Evolutionary conservation across 1,140 invertebrate genomes (phyloP), one percentile per base, ranked within the genome.

Genomic region (Coenobita brevimanus): DNA sequence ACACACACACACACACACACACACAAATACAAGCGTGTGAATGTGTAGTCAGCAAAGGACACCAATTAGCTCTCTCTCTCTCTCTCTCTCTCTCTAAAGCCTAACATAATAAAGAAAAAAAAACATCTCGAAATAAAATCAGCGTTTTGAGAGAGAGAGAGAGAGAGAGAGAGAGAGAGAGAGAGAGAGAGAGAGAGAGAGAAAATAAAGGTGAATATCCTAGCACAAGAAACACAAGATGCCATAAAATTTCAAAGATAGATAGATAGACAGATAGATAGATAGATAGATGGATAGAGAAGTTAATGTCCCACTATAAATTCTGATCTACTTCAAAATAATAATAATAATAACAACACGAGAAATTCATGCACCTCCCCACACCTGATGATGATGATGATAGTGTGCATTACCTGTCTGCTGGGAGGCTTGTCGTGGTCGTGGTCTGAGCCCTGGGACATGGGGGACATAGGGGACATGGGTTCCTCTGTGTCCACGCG

Each of bases 401-500:
- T 10, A 71, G 1, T 33, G 27, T 2, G 27, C n/a, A 38, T 13
- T 79, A 79, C 75, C 75, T 79, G 75, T 54, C 75, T 50, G 43
- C 30, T 38, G 76, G 76, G 67, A 64, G 76, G 84, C 60, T 87
- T 87, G 57, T 87, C 84, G 27, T 87, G 84, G 76, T 87, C 84
- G 46, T 87, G 84, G 84, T 87, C 84, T 2, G 84, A 87, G 33
- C 84, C 84, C 67, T 87, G 84, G n/a, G 84, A 87, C 84, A 87
- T 87, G n/a, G 84, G 84, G 4, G 84, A 87, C 84, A 87, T 87
- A 2, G 84, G 84, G 3, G 84, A 87, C 84, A 87, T 87, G 30
- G 84, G 84, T 17, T 87, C 84, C 76, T 87, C 84, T 4, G 84
- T 62, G 50, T 87, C 84, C 76, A 87, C 84, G 43, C 84, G 41